Evolutionary conservation across 2,797 vertebrate genomes (phyloP), one percentile per base, ranked within the genome.

Genomic region (Oreochromis mossambicus): DNA sequence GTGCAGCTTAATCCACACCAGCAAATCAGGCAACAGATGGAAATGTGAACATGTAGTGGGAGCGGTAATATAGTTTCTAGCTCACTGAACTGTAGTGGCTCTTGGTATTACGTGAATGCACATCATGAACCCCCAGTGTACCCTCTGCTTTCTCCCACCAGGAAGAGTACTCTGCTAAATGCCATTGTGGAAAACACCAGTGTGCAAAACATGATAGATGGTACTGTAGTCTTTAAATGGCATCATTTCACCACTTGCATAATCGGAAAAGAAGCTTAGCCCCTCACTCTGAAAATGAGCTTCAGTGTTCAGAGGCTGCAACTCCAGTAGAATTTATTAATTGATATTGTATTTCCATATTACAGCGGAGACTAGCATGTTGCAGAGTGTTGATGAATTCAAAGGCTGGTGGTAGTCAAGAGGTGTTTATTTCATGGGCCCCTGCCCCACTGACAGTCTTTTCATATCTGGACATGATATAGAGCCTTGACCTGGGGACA

Each of bases 401-500:
- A 91, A 81, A 81, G 80, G 87, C 87, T 87, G 81, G 73, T 77
- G 63, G 70, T 91, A 91, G 93, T 95, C 93, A 93, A 88, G 88
- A 91, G 91, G 92, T 93, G 85, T 94, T 95, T 94, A 89, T 95
- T 95, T 94, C 93, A 94, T 80, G 89, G 90, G 87, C 88, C 77
- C 79, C 89, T 77, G 46, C 84, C 86, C 89, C 81, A 79, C 89
- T 94, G 91, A 94, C 93, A 94, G 91, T 73, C 87, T 93, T 92
- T 95, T 95, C 92, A 94, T 95, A 93, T 91, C 48, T 86, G 83
- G 84, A 88, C 91, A 93, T 94, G 93, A 95, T 92, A 90, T 93
- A 93, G 83, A 90, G 88, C 48, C 80, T 79, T 92, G 89, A 93
- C 93, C 90, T 76, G 90, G 87, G 90, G 93, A 92, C 88, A 86